These are phyloP conservation scores for Itoplectis maculator DNA, from an alignment of 2,888 invertebrate species.

Conservation along the genomic window DNA sequence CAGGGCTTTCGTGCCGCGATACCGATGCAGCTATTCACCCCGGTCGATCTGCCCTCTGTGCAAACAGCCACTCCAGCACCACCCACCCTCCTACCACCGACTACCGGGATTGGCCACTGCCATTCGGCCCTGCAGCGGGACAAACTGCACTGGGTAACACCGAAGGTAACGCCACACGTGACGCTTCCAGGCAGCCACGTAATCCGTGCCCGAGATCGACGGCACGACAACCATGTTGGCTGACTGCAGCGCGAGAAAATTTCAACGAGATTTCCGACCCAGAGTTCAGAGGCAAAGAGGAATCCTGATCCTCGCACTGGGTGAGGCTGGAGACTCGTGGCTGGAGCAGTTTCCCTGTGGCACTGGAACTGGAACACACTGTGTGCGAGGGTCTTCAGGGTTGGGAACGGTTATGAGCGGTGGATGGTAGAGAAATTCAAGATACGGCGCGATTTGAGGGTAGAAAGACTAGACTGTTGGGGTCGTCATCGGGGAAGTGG, in stretches of 20 bases:
- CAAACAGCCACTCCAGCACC: not conserved
- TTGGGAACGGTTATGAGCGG: conserved; percentile 46
- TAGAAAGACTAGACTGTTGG: conserved; percentile 17
- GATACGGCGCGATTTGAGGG: conserved; percentile 38
- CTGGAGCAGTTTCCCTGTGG: too few species aligned
- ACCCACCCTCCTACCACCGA: too few species aligned
- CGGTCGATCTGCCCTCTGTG: conserved; percentile 33
- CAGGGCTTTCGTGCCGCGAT: conserved; percentile 49
- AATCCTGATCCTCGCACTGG: conserved; percentile 31
- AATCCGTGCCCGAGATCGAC: conserved; percentile 50
- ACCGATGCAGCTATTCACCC: conserved; percentile 29
- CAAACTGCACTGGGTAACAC: conserved; percentile 6
- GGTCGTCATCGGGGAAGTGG: conserved; percentile 6
- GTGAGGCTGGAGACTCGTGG: too few species aligned
- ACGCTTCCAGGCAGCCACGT: conserved; percentile 28
- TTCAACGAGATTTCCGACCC: not conserved
- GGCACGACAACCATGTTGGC: conserved; percentile 10
- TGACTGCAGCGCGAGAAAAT: conserved; percentile 15
- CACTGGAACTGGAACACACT: not conserved
- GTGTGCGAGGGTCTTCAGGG: not conserved
- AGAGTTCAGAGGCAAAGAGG: conserved; percentile 9
- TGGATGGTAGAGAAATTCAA: conserved; percentile 21
- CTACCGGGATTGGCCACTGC: not conserved
- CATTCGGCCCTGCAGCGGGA: not conserved
- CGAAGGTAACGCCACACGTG: conserved; percentile 34